Conservation (phyloP, 2,113 vertebrate genomes). For the Lates calcarifer region DNA sequence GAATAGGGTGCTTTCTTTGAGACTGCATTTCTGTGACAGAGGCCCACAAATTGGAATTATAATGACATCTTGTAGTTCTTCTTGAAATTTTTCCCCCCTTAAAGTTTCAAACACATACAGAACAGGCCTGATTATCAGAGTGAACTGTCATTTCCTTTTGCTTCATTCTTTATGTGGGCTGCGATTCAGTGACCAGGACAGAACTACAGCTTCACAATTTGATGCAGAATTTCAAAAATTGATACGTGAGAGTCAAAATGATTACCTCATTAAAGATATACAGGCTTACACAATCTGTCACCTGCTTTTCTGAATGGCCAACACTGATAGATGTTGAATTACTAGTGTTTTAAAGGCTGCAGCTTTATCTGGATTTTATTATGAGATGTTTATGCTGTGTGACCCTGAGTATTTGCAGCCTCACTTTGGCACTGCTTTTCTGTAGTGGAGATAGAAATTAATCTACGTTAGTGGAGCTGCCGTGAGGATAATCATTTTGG, state of each 20-base stretch:
- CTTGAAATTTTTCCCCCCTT: neutral
- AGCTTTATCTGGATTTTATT: slow-evolving; percentile 9
- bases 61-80: slow-evolving; percentile 37
- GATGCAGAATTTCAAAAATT: neutral
- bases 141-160: slow-evolving; percentile 13
- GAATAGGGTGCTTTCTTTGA: slow-evolving; percentile 52
- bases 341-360: neutral
- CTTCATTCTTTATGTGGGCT: neutral
- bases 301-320: slow-evolving; percentile 3
- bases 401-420: slow-evolving; percentile 1
- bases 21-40: slow-evolving; percentile 44
- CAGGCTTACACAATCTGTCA: neutral
- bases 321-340: neutral
- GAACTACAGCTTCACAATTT: neutral
- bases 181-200: neutral
- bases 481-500: slow-evolving; percentile 35
- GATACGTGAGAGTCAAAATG: neutral
- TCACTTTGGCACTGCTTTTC: slow-evolving; percentile 11
- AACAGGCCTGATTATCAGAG: slow-evolving; percentile 2
- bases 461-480: slow-evolving; percentile 19
- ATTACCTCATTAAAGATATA: neutral
- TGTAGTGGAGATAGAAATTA: slow-evolving; percentile 16
- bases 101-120: slow-evolving; percentile 13
- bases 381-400: neutral
- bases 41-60: slow-evolving; percentile 53